Evolutionary conservation across 2,113 vertebrate genomes (phyloP).

Genomic region (Oryctolagus cuniculus): DNA sequence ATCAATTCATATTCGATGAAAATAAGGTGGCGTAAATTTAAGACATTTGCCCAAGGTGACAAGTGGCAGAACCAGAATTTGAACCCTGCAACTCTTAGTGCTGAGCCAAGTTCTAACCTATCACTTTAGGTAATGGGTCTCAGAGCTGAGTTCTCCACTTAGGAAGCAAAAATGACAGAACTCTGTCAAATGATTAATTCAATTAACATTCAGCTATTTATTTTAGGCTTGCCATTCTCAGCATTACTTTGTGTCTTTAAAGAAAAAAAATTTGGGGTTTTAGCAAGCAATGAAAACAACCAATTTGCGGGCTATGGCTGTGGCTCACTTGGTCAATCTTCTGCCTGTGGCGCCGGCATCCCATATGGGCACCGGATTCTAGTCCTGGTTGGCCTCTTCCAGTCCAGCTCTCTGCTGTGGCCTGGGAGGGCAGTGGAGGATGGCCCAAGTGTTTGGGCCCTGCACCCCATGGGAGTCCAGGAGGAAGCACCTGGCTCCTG

Average conservation of each 20-base stretch:
- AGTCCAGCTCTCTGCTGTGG: no score
- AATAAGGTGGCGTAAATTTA: background rate
- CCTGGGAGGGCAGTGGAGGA: no score
- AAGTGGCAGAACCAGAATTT: background rate
- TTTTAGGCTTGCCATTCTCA: background rate
- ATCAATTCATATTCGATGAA: background rate
- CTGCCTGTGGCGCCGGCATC: no score
- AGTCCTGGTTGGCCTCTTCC: no score
- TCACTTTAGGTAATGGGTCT: background rate
- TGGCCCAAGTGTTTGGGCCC: no score
- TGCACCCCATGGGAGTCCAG: no score
- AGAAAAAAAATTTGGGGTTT: conserved; percentile 52
- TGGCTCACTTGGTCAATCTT: no score
- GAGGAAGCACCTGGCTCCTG: no score
- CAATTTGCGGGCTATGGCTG: background rate
- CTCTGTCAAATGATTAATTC: background rate
- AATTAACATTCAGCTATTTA: background rate
- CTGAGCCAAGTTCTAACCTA: background rate
- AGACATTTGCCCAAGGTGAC: background rate
- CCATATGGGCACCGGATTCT: no score
- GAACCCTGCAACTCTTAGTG: background rate
- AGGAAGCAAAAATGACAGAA: background rate
- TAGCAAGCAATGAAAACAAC: conserved; percentile 70
- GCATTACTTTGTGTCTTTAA: conserved; percentile 46
- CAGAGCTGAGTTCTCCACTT: background rate